These are phyloP conservation scores for Buathra laborator DNA, from an alignment of 2,888 invertebrate genomes.

Conservation along the genomic window DNA sequence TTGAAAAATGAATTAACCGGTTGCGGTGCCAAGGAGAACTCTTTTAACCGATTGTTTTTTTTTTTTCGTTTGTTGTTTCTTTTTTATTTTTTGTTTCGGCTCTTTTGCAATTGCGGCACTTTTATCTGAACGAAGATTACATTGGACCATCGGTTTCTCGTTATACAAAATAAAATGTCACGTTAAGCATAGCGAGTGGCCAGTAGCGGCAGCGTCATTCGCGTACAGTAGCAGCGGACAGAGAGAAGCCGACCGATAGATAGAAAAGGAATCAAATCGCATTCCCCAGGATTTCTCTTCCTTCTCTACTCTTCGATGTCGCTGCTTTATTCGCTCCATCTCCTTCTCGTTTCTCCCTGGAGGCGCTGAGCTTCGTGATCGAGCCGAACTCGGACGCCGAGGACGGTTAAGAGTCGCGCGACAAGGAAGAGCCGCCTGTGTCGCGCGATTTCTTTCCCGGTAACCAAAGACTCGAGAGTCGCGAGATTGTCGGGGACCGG, in stretches of 20 bases:
- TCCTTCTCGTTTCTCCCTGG: constrained; percentile 53
- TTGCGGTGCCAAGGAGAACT: constrained; percentile 49
- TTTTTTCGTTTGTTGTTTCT: background rate
- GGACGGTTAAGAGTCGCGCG: constrained; percentile 4
- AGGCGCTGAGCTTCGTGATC: constrained; percentile 22
- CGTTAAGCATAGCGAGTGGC: constrained; percentile 66
- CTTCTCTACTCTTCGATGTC: constrained; percentile 70
- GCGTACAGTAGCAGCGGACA: constrained; percentile 37
- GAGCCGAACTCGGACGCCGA: constrained; percentile 34
- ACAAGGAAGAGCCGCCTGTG: constrained; percentile 34
- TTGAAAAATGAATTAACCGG: constrained; percentile 66
- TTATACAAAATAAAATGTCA: constrained; percentile 61
- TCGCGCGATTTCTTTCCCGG: constrained; percentile 61
- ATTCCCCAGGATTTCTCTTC: constrained; percentile 74
- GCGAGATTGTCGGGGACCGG: constrained; percentile 53
- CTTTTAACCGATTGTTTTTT: constrained; percentile 44
- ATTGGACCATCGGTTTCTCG: constrained; percentile 47
- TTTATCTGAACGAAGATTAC: constrained; percentile 38
- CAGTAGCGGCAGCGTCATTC: constrained; percentile 44
- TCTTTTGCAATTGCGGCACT: constrained; percentile 4
- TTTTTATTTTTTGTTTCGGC: constrained; percentile 12
- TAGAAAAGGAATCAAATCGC: constrained; percentile 81
- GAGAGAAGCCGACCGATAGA: constrained; percentile 59
- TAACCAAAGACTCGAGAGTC: constrained; percentile 49
- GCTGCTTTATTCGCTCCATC: constrained; percentile 48